phyloP scores from a whole-genome alignment of 1,140 invertebrate species.

The Asbolus verrucosus region DNA sequence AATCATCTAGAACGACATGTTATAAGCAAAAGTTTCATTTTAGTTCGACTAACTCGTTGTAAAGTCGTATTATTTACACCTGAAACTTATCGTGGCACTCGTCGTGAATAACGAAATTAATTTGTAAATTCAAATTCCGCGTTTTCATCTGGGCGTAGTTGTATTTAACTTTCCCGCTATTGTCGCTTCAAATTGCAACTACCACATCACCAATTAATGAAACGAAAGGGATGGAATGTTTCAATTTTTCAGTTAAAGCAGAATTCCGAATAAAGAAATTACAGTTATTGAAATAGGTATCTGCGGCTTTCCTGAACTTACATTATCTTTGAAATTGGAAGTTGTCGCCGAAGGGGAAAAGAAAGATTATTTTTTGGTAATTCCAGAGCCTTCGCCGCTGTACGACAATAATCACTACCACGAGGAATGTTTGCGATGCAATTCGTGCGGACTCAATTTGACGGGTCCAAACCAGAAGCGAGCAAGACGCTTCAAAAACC shows the following conservation, averaged over 20 bases:
- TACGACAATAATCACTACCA: slow-evolving; percentile 96
- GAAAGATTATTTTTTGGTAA: slow-evolving; percentile 55
- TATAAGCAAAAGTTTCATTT: slow-evolving; percentile 4
- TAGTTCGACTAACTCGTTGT: slow-evolving; percentile 8
- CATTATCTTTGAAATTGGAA: neutral
- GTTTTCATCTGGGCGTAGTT: neutral
- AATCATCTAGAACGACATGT: neutral
- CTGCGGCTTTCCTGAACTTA: neutral
- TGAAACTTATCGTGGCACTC: slow-evolving; percentile 12
- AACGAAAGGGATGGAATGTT: neutral
- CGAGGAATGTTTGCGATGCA: slow-evolving; percentile 95
- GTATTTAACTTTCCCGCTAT: slow-evolving; percentile 18
- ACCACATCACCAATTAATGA: neutral
- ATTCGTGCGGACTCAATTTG: slow-evolving; percentile 92
- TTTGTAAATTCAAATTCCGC: slow-evolving; percentile 13
- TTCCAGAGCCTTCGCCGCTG: slow-evolving; percentile 86
- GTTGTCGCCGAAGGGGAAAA: neutral
- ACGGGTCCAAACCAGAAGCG: slow-evolving; percentile 90
- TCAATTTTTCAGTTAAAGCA: too few species aligned
- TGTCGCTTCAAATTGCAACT: neutral
- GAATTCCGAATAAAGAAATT: too few species aligned
- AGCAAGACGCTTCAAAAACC: slow-evolving; percentile 82
- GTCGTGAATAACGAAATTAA: neutral
- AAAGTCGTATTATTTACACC: slow-evolving; percentile 30
- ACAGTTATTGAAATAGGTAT: too few species aligned